Evolutionary conservation across 2,888 invertebrate species (phyloP).

Genomic region (Drosophila ustulata): DNA sequence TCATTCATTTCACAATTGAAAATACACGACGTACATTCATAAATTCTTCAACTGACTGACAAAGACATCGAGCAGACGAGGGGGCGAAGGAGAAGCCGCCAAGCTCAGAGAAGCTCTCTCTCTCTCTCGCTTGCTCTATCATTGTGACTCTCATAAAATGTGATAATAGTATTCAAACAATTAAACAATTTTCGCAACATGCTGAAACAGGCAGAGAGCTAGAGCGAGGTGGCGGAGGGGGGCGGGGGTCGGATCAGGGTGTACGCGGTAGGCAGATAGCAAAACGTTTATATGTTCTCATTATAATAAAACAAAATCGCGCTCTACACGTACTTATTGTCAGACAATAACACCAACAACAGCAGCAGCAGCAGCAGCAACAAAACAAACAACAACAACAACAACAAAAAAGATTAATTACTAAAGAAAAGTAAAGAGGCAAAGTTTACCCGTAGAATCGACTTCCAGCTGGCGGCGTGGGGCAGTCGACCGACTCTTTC

Average conservation of each 20-base stretch:
- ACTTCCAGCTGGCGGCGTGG: constrained; percentile 60
- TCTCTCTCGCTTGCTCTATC: not conserved
- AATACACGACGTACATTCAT: constrained; percentile 47
- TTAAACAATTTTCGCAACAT: constrained; percentile 77
- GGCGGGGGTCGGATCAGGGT: not conserved
- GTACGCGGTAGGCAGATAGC: constrained; percentile 56
- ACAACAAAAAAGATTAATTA: constrained; percentile 69
- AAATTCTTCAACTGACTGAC: constrained; percentile 36
- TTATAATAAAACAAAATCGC: constrained; percentile 78
- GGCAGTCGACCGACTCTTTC: constrained; percentile 47
- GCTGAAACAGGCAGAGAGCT: constrained; percentile 52
- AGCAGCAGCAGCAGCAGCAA: constrained; percentile 23
- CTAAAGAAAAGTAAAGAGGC: constrained; percentile 66
- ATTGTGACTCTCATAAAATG: constrained; percentile 52
- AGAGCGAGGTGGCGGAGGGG: not conserved
- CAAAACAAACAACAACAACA: constrained; percentile 36
- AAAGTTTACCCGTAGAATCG: constrained; percentile 75
- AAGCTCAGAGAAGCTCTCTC: constrained; percentile 9
- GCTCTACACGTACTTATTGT: constrained; percentile 64
- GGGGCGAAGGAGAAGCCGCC: constrained; percentile 12
- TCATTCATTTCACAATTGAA: constrained; percentile 50
- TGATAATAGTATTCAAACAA: constrained; percentile 79
- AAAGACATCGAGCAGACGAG: not conserved
- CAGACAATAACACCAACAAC: constrained; percentile 50
- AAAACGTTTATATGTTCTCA: constrained; percentile 76